Evolutionary conservation across 1,140 invertebrate species (phyloP).

Genomic region (Mercenaria mercenaria): DNA sequence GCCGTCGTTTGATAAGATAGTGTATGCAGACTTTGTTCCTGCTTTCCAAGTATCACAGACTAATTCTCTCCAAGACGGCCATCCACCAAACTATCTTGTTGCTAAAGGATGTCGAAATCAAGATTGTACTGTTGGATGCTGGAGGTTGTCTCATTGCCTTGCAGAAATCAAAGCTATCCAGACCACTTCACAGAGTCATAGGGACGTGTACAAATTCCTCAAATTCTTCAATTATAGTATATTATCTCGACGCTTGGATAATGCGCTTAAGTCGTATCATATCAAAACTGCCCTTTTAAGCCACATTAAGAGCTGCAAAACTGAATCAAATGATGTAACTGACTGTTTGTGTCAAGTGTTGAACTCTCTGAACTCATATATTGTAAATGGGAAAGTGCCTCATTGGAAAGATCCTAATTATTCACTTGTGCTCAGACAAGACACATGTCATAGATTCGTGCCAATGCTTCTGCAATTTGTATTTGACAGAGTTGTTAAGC

Average conservation of each 20-base stretch:
- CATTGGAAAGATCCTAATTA: constrained; percentile 15
- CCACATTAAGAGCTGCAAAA: neutral
- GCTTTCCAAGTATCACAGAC: neutral
- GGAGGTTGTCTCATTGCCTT: neutral
- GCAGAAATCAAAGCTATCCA: constrained; percentile 9
- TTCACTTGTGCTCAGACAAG: neutral
- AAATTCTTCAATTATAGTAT: neutral
- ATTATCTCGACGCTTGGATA: neutral
- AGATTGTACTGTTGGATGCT: neutral
- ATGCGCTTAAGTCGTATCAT: neutral
- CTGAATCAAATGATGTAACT: neutral
- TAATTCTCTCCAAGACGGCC: neutral
- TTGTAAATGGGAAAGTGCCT: neutral
- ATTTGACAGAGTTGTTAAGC: neutral
- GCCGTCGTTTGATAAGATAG: neutral
- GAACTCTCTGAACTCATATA: neutral
- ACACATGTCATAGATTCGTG: neutral
- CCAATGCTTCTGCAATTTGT: neutral
- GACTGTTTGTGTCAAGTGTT: neutral
- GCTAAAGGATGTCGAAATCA: neutral
- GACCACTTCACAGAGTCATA: neutral
- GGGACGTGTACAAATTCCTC: constrained; percentile 14
- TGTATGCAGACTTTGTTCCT: neutral
- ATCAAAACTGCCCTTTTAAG: neutral
- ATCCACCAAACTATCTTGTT: neutral